Evolutionary conservation across 2,888 invertebrate genomes (phyloP).

Genomic region (Molanna angustata): DNA sequence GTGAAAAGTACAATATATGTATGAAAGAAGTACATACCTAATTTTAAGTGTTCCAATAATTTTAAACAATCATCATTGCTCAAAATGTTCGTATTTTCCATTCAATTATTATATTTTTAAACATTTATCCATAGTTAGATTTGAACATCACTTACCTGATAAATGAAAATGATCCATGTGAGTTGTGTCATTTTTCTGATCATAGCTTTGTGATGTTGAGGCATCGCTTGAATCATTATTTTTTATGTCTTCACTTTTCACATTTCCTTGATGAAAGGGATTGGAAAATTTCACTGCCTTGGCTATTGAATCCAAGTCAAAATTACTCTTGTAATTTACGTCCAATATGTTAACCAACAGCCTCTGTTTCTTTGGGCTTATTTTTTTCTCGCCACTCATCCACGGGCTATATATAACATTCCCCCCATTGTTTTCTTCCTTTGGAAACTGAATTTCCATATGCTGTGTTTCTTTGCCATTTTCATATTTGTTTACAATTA

Average conservation of each 20-base stretch:
- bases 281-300: not conserved
- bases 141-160: too few species aligned
- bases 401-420: slow-evolving; percentile 41
- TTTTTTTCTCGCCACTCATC: slow-evolving; percentile 31
- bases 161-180: too few species aligned
- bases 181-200: too few species aligned
- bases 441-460: slow-evolving; percentile 40
- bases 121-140: too few species aligned
- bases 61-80: too few species aligned
- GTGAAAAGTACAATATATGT: too few species aligned
- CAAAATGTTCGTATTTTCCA: too few species aligned
- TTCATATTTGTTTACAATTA: slow-evolving; percentile 50
- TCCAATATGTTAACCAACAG: slow-evolving; percentile 48
- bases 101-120: too few species aligned
- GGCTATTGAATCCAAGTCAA: slow-evolving; percentile 47
- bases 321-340: slow-evolving; percentile 40
- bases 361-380: slow-evolving; percentile 40
- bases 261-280: not conserved
- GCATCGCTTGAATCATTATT: not conserved
- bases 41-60: too few species aligned
- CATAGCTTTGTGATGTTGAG: too few species aligned
- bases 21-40: too few species aligned
- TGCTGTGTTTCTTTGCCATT: slow-evolving; percentile 44
- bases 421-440: slow-evolving; percentile 6
- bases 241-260: not conserved